Base-by-base conservation (phyloP, 2,113 vertebrate species). In the Castor canadensis region DNA sequence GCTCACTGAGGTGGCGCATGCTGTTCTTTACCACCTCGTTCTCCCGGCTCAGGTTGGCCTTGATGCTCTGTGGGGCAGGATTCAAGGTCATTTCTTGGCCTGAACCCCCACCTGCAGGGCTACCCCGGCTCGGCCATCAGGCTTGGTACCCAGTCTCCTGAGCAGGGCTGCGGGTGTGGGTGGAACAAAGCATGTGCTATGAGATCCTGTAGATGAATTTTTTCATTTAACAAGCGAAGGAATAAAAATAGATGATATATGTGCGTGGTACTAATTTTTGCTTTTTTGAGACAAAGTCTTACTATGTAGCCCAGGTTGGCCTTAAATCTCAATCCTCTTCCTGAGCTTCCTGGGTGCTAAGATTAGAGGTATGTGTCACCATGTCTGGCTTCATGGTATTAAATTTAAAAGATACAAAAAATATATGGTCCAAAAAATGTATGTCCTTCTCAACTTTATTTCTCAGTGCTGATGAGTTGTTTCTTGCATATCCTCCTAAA, bases 21-120 rank as follows among this genome's bases (percentile, higher is more conserved):
- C 99, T 99, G 98, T 99, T 99, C 89, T 99, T 98, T 75, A 99
- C 98, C 97, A 99, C 99, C n/a, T 99, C 98, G 0, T 99, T 99
- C 79, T 99, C 99, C n/a, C 99, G 98, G 52, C 98, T 99, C 54
- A 99, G 98, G 98, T 99, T 99, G 47, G 99, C 99, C 98, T 99
- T 99, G 98, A 99, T 99, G 40, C 99, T 99, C 99, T 99, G 98
- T 17, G 32, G 73, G 69, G 64, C 0, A 24, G 60, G 40, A 35
- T 32, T 13, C 17, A 8, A 43, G 67, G 56, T 77, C 58, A 64
- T 43, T 60, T 82, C 38, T 22, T 7, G 43, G 47, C 10, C 67
- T 3, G 81, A 56, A 15, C 6, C 47, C n/a, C 28, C 11, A 45
- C 56, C 6, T 84, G 24, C 9, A 28, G 28, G 24, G 38, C 47